phyloP scores from a whole-genome alignment of 2,888 invertebrate species.

The Kryphioiulus occultus region DNA sequence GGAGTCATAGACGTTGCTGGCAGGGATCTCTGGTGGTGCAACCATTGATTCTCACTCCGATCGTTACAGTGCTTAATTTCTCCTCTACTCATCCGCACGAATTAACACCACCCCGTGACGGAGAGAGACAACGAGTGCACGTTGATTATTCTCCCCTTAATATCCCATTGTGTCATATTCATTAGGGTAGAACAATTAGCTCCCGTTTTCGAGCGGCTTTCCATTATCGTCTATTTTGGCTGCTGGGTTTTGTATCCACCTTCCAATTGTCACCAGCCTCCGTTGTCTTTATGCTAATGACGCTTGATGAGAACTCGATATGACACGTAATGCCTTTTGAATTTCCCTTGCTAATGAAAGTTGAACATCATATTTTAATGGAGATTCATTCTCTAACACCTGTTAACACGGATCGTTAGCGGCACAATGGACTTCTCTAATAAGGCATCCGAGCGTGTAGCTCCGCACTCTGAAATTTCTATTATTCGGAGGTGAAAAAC shows the following conservation, averaged over 20 bases:
- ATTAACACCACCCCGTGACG: not conserved
- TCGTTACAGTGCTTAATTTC: slow-evolving; percentile 5
- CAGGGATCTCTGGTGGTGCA: too few species aligned
- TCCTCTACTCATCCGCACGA: not conserved
- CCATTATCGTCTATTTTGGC: not conserved
- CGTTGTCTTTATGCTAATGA: slow-evolving; percentile 3
- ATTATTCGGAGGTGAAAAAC: not conserved
- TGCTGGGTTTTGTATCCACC: slow-evolving; percentile 5
- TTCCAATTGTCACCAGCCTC: not conserved
- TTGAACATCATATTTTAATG: not conserved
- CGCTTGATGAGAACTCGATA: slow-evolving; percentile 5
- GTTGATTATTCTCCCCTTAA: not conserved
- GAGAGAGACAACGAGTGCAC: not conserved
- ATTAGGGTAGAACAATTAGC: slow-evolving; percentile 5
- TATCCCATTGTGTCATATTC: slow-evolving; percentile 5
- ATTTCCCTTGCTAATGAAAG: not conserved
- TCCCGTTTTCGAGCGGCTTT: not conserved
- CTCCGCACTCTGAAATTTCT: not conserved
- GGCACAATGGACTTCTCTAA: not conserved
- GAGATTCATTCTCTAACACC: not conserved
- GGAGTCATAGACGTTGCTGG: too few species aligned
- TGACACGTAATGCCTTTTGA: slow-evolving; percentile 5
- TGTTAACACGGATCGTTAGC: slow-evolving; percentile 5
- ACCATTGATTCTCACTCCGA: not conserved
- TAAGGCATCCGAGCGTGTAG: not conserved